Evolutionary conservation across 2,888 invertebrate species (phyloP), one percentile per base, ranked within the genome.

Genomic region (Coleophora deauratella): DNA sequence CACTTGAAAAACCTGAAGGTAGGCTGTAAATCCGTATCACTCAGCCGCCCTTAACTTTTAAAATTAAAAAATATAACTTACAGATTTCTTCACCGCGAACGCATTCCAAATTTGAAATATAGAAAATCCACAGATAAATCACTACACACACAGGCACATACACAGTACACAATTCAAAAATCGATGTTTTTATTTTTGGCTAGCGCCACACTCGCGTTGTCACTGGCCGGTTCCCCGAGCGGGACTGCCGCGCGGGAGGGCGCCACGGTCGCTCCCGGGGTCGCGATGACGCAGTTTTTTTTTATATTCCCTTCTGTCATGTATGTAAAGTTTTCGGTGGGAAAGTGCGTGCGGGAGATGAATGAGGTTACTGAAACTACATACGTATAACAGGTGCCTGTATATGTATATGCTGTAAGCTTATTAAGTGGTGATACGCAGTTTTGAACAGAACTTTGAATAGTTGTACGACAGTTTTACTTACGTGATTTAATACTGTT

Each of bases 91-190:
- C 11, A 32, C 2, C 4, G 32, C 32, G 4, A 40, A 11, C 21
- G 34, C 40, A 40, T 40, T 40, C 40, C 40, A 12, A 40, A 6
- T 35, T 30, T 35, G 3, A 21, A 31, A 31, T 11, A 15, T 31
- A 33, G 28, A 31, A 40, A 37, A 37, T 40, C 40, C 40, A 44
- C 40, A 40, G 14, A 28, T 28, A 13, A 10, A 37, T 41, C 36
- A 36, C 43, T 41, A 38, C 30, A 31, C 52, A 59, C 59, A 52
- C 51, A 49, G 50, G 54, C 62, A 54, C 62, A 57, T 53, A 57
- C 53, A 53, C 54, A 54, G 54, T 52, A 51, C 65, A 60, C 60
- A 12, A 44, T 48, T 44, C 50, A 58, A 60, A 60, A 60, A 60
- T 60, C 59, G 59, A 60, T 60, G 60, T 60, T 50, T 49, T 43